A percentile compares a stretch with the other conserved stretches of the same genome.
phyloP scores from a whole-genome alignment of 2,888 invertebrate genomes.

The Smittia sp. region DNA sequence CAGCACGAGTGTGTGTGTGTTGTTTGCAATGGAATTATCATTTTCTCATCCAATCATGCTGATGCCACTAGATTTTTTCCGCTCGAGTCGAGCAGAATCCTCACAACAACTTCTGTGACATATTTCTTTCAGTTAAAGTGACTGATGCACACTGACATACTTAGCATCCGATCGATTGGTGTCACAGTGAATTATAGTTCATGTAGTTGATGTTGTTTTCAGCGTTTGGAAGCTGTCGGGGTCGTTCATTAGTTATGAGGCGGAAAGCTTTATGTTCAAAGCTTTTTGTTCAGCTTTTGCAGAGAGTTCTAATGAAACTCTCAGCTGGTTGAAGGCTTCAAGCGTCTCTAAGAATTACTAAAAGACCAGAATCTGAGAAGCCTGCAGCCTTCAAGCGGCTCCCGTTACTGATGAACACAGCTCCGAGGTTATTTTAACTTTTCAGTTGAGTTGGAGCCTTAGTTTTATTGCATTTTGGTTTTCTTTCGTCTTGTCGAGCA shows the following conservation, averaged over 20 bases:
- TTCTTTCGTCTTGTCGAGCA: neutral
- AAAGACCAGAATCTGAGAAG: too few species aligned
- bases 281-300: too few species aligned
- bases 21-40: neutral
- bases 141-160: neutral
- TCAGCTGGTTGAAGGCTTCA: too few species aligned
- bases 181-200: neutral
- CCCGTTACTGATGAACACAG: too few species aligned
- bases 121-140: neutral
- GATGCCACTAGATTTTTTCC: neutral
- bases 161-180: neutral
- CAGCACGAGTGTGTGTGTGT: neutral
- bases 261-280: neutral
- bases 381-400: too few species aligned
- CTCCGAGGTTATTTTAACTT: neutral
- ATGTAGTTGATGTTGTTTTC: conserved; percentile 3
- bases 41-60: neutral
- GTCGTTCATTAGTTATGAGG: too few species aligned
- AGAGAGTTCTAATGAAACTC: too few species aligned
- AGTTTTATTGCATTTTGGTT: neutral
- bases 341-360: too few species aligned
- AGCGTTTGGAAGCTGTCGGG: neutral
- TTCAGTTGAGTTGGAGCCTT: neutral
- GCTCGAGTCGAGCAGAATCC: neutral
- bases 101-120: neutral